Evolutionary conservation across 1,140 invertebrate genomes (phyloP).

Genomic region (Euura lappo): DNA sequence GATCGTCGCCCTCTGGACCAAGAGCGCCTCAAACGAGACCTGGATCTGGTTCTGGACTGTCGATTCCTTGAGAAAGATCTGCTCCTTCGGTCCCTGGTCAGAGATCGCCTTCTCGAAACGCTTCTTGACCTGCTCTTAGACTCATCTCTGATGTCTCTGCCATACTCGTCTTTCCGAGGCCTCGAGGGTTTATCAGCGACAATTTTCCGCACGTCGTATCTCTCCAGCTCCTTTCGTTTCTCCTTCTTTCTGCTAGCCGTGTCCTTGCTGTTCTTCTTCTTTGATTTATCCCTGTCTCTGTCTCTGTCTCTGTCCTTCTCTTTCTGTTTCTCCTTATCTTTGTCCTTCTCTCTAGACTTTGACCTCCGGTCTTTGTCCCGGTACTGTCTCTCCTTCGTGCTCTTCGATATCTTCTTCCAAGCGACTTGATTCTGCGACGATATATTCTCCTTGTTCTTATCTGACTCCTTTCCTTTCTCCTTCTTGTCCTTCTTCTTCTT

Average conservation of each 20-base stretch:
- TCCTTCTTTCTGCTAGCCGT: constrained; percentile 70
- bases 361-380: constrained; percentile 69
- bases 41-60: constrained; percentile 41
- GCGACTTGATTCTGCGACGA: constrained; percentile 55
- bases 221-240: constrained; percentile 79
- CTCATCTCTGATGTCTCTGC: constrained; percentile 68
- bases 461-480: constrained; percentile 58
- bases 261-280: constrained; percentile 45
- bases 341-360: constrained; percentile 48
- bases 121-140: constrained; percentile 55
- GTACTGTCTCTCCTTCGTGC: constrained; percentile 82
- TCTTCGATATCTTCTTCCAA: constrained; percentile 85
- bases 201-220: constrained; percentile 81
- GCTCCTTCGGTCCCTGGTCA: constrained; percentile 35
- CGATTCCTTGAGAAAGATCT: constrained; percentile 50
- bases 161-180: constrained; percentile 77
- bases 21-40: constrained; percentile 39
- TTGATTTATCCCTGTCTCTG: constrained; percentile 45
- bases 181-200: constrained; percentile 73
- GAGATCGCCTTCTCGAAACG: constrained; percentile 23
- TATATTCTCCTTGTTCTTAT: constrained; percentile 66
- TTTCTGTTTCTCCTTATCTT: constrained; percentile 47
- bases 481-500: constrained; percentile 56
- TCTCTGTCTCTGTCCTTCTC: constrained; percentile 46
- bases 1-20: constrained; percentile 24